Evolutionary conservation across 2,888 invertebrate species (phyloP), one percentile per base, ranked within the genome.

Genomic region (Saturnia japonica): DNA sequence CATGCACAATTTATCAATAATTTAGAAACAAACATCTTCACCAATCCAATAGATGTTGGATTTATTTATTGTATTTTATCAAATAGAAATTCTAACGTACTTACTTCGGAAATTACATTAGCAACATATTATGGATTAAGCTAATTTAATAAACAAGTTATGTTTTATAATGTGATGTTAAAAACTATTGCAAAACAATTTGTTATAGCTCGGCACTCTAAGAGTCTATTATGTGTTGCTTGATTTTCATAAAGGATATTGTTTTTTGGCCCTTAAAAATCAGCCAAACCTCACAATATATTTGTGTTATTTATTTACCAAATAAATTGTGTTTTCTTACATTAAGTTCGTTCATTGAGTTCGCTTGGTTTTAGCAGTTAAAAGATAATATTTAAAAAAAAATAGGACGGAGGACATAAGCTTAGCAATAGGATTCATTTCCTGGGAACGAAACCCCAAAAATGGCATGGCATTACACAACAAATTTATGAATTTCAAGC

Each of bases 171-270:
- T 83, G 85, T 88, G 86, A 87, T 89, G 89, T 91, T 91, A 90
- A 90, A 89, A 90, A 89, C 90, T 91, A 91, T 87, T 80, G 93
- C 93, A 93, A 93, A 93, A 91, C 91, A 93, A 93, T 90, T 78
- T 82, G 87, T 91, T 91, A 88, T 87, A 93, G 93, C 93, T 90
- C 88, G 82, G 88, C 89, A 91, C 89, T 91, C 91, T 92, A 90
- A 83, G 86, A 88, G 87, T 89, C 90, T 93, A 93, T 81, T 77
- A 82, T 81, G 78, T 82, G 57, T 80, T 80, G 83, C 80, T 81
- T 79, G 74, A 74, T 80, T 78, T 76, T 72, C 70, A n/a, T 76
- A 71, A 74, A 80, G 64, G 75, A 76, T 70, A 45, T 71, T 28
- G n/a, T 77, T 14, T 12, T 70, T 28, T 7, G 6, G 22, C 57